Conservation (phyloP, 2,113 vertebrate genomes). For the Opisthocomus hoazin region DNA sequence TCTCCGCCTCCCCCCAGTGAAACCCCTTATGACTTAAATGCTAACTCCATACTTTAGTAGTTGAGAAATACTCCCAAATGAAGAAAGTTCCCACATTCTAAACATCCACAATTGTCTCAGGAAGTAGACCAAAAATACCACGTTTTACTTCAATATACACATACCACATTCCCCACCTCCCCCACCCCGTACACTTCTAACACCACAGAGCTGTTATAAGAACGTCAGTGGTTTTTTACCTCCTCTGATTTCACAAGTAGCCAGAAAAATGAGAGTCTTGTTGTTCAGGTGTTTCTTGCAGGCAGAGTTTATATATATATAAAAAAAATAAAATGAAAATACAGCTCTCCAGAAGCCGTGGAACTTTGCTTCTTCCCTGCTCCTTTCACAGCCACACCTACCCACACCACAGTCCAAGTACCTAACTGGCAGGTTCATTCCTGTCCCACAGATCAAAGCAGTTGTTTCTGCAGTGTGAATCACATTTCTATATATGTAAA, state of each 20-base stretch:
- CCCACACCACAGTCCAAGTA: neutral
- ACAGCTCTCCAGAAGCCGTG: accelerated
- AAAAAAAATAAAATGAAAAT: accelerated
- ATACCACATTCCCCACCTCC: neutral
- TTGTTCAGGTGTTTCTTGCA: neutral
- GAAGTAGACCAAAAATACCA: neutral
- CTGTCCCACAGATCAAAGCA: neutral
- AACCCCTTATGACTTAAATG: neutral
- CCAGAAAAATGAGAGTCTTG: neutral
- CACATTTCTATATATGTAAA: accelerated
- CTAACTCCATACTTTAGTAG: neutral
- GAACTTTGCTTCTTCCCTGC: too few species aligned
- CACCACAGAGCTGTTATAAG: neutral
- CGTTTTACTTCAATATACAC: neutral
- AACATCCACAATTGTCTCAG: neutral
- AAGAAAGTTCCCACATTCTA: neutral
- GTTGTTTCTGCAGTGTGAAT: accelerated
- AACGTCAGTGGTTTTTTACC: accelerated
- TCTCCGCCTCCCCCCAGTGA: neutral
- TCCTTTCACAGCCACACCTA: neutral
- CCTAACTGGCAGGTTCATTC: neutral
- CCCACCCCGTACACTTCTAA: accelerated
- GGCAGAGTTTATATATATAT: too few species aligned
- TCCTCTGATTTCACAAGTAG: neutral
- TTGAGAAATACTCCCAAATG: neutral